Percentiles rank a stretch among this genome's conserved stretches.
Conservation (phyloP, 2,888 invertebrate genomes). For the Nomada flava region DNA sequence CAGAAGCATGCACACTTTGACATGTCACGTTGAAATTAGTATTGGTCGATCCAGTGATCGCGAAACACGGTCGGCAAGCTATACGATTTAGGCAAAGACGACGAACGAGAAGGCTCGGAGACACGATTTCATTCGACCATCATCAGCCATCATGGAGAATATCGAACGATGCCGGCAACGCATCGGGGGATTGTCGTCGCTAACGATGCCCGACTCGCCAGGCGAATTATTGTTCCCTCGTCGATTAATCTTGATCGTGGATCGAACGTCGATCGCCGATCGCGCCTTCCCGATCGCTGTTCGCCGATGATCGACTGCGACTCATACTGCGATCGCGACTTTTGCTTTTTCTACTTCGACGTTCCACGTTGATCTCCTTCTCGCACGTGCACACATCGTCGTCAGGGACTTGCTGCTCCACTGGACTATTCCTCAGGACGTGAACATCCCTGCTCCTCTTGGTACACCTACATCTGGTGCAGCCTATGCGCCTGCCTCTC, state of each 20-base stretch:
- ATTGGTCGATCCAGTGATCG: not conserved
- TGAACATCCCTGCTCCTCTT: conserved; percentile 27
- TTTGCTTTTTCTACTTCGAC: conserved; percentile 63
- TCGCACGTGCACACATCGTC: conserved; percentile 54
- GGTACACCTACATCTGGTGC: conserved; percentile 51
- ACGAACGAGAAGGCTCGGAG: not conserved
- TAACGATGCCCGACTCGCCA: conserved; percentile 27
- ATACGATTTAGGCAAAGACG: conserved; percentile 5
- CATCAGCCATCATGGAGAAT: not conserved
- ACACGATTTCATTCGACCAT: not conserved
- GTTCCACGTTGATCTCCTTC: conserved; percentile 43
- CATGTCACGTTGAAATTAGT: not conserved
- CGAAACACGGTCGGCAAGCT: not conserved
- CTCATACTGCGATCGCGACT: conserved; percentile 70
- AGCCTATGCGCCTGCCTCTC: not conserved
- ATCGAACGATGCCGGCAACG: conserved; percentile 19
- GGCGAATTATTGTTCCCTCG: not conserved
- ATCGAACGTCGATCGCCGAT: conserved; percentile 50
- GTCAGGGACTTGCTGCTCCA: conserved; percentile 20
- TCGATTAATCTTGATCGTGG: conserved; percentile 54
- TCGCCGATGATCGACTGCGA: conserved; percentile 72
- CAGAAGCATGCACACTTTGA: not conserved
- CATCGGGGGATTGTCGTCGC: conserved; percentile 45
- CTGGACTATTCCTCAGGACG: conserved; percentile 1
- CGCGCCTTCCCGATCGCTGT: conserved; percentile 72